phyloP scores from a whole-genome alignment of 2,797 vertebrate species.

The Labeo calbasu region DNA sequence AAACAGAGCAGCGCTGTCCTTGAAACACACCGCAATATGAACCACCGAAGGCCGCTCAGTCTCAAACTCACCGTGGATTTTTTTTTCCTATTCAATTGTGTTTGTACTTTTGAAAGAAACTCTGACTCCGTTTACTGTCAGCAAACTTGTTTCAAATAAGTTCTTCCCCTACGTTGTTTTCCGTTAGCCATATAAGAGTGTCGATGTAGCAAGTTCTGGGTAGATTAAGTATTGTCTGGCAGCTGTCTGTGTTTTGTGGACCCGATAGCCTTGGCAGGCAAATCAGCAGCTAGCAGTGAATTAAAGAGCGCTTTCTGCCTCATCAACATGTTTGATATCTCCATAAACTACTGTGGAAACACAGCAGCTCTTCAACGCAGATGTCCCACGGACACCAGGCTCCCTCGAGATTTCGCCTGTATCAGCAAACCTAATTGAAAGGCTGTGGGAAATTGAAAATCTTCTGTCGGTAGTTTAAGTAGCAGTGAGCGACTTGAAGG shows the following conservation, averaged over 20 bases:
- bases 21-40: constrained; percentile 20
- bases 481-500: constrained; percentile 30
- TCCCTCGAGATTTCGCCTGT: constrained; percentile 39
- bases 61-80: background rate
- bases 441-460: constrained; percentile 37
- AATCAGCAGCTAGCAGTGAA: constrained; percentile 61
- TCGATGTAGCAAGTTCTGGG: constrained; percentile 61
- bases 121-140: constrained; percentile 50
- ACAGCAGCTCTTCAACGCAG: constrained; percentile 53
- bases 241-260: constrained; percentile 61
- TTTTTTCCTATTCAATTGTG: background rate
- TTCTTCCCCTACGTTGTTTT: constrained; percentile 47
- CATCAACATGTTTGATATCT: constrained; percentile 69
- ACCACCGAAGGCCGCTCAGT: constrained; percentile 24
- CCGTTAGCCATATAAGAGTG: constrained; percentile 45
- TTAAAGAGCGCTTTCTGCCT: constrained; percentile 64
- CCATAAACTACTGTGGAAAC: constrained; percentile 57
- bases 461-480: constrained; percentile 26
- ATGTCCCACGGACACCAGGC: constrained; percentile 46
- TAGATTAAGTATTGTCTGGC: constrained; percentile 64
- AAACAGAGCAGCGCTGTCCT: constrained; percentile 24
- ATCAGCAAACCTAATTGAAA: constrained; percentile 50
- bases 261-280: constrained; percentile 60
- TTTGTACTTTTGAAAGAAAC: constrained; percentile 30
- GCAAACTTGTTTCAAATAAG: constrained; percentile 44